A percentile compares a stretch with the other conserved stretches of the same genome.
Evolutionary conservation across 2,113 vertebrate species (phyloP).

Genomic region (Toxotes jaculatrix): DNA sequence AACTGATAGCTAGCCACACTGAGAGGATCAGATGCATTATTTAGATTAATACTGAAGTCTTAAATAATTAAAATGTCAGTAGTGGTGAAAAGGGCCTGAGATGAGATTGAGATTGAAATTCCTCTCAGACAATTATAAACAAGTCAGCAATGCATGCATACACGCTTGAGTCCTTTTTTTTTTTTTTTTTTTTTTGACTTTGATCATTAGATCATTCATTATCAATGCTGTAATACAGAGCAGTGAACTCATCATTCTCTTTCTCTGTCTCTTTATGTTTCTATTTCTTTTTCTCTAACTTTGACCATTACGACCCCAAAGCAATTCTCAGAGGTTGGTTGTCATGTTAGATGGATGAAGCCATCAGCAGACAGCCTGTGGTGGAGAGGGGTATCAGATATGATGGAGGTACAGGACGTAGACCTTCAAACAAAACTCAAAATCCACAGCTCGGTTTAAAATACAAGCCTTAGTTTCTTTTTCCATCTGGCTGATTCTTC

Average conservation of each 20-base stretch:
- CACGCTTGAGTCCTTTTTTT: neutral
- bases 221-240: neutral
- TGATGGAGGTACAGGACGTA: constrained; percentile 32
- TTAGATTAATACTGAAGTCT: constrained; percentile 1
- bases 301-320: constrained; percentile 48
- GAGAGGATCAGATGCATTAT: neutral
- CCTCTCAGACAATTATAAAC: neutral
- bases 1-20: neutral
- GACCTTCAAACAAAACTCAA: constrained; percentile 24
- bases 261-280: constrained; percentile 14
- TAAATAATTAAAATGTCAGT: constrained; percentile 10
- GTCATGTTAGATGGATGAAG: constrained; percentile 68
- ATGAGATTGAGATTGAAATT: neutral
- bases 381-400: constrained; percentile 15
- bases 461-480: neutral
- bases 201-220: constrained; percentile 16
- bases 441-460: constrained; percentile 19
- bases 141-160: neutral
- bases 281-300: constrained; percentile 22
- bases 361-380: constrained; percentile 55
- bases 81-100: neutral
- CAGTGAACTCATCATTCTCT: neutral
- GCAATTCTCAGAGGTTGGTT: constrained; percentile 54
- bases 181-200: too few relatives aligned
- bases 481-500: neutral